Base-by-base conservation (phyloP, 53 echinoderm and acorn worm species). In the Crossaster papposus region DNA sequence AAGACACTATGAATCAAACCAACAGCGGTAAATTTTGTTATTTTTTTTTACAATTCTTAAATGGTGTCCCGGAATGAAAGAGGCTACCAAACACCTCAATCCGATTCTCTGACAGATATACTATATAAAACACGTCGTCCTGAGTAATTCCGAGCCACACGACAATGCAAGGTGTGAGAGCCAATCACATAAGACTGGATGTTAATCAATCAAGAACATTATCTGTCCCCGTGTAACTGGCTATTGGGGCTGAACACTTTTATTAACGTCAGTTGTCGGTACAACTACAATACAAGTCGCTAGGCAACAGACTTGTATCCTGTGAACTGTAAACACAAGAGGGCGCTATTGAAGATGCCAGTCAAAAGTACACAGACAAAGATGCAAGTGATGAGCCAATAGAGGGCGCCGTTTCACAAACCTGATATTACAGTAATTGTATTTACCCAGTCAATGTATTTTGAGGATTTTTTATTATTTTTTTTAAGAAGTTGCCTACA, bases 311-410 rank as follows among this genome's bases (percentile, higher is more conserved):
- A 62, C 3, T 34, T 81, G 34, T 55, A 44, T 36, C 62, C 14
- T 65, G 65, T 11, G 9, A 22, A 34, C 34, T n/a, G 22, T 55
- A 23, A 29, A 84, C 84, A 84, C 84, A 84, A 72, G 84, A 84
- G 84, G 84, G 84, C 71, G 84, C 51, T 84, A 30, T 80, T 80
- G 29, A 30, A n/a, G 24, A 10, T 51, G 1, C 13, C 72, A 71
- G 72, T 71, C 3, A 71, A 17, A 11, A 62, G 23, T 62, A 62
- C 17, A 20, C 18, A 18, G 62, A 62, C 62, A 62, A 62, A 62
- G 17, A 62, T 70, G 70, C 29, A 26, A 0, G 29, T 13, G 23
- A 17, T 62, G 62, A 20, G 29, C 24, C 13, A 30, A 70, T 9
- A 70, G 70, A 70, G 70, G 70, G 26, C n/a, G 70, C 70, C 29